Percentiles rank a stretch among this genome's conserved stretches.
Conservation (phyloP, 2,113 vertebrate genomes). For the human (Homo sapiens) region GRCh38 chr17:163001-163500, state of each 20-base stretch:
- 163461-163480: not conserved
- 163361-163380: no score
- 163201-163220: not conserved
- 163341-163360: not conserved
- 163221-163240: not conserved
- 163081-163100: not conserved
- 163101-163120: not conserved
- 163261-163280: not conserved
- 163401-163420: not conserved
- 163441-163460: not conserved
- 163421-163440: not conserved
- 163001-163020: not conserved
- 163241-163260: not conserved
- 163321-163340: accelerated
- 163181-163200: not conserved
- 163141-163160: accelerated
- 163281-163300: accelerated
- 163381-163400: not conserved
- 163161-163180: not conserved
- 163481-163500: not conserved
- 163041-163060: not conserved
- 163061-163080: accelerated
- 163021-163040: not conserved
- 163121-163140: not conserved
- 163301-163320: not conserved